phyloP scores from a whole-genome alignment of 2,888 invertebrate species.

The Drosophila engyochracea region DNA sequence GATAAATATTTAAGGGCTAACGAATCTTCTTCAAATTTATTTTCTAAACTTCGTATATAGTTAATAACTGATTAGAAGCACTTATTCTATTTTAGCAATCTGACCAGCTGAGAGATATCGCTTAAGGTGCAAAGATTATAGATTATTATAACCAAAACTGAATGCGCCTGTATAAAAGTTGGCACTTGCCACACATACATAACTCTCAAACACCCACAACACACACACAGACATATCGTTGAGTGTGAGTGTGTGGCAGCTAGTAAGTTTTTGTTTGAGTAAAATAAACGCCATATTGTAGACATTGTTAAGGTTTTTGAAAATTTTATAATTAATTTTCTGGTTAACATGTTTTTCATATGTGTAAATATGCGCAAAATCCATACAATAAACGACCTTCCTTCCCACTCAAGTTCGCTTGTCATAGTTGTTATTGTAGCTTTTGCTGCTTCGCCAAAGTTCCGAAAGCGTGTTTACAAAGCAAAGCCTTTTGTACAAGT shows the following conservation, averaged over 20 bases:
- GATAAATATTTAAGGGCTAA: background rate
- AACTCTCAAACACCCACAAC: constrained; percentile 12
- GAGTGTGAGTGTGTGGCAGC: constrained; percentile 36
- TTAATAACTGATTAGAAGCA: background rate
- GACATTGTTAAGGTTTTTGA: constrained; percentile 82
- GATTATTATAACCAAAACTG: background rate
- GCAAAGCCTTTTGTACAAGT: constrained; percentile 80
- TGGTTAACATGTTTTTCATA: constrained; percentile 79
- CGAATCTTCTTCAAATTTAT: too few relatives aligned
- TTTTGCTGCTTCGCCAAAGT: constrained; percentile 69
- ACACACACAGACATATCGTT: constrained; percentile 5
- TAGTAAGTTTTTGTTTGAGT: constrained; percentile 78
- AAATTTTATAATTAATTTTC: constrained; percentile 82
- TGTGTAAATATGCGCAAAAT: constrained; percentile 80
- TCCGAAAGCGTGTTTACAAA: constrained; percentile 81
- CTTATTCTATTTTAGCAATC: background rate
- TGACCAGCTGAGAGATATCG: background rate
- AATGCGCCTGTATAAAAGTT: constrained; percentile 45
- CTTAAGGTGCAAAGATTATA: background rate
- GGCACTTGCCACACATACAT: constrained; percentile 16
- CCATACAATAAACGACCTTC: constrained; percentile 54
- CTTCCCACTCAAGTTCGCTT: constrained; percentile 16
- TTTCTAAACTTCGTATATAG: too few relatives aligned
- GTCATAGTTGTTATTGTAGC: constrained; percentile 57
- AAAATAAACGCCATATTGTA: constrained; percentile 80